A percentile compares a stretch with the other conserved stretches of the same genome.
phyloP scores from a whole-genome alignment of 1,140 invertebrate genomes.

The Gryon sp. region DNA sequence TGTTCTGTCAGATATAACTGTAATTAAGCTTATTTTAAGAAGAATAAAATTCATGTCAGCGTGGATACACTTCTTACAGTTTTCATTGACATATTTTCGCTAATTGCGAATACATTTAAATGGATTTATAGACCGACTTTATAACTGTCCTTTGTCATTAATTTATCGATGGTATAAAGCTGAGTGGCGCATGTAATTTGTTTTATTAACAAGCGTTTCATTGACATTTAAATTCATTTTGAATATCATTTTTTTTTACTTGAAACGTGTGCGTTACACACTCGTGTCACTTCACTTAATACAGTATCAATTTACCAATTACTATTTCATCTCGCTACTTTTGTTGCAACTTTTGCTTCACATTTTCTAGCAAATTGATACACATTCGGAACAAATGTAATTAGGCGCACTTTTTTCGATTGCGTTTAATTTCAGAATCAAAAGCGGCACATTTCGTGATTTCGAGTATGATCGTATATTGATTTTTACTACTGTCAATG shows the following conservation, averaged over 20 bases:
- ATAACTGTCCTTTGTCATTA: slow-evolving; percentile 17
- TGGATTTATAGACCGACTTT: slow-evolving; percentile 20
- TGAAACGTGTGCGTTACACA: too few species aligned
- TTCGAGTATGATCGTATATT: slow-evolving; percentile 28
- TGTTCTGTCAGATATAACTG: too few species aligned
- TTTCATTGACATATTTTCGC: slow-evolving; percentile 34
- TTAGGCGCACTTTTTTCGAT: too few species aligned
- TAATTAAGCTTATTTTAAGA: too few species aligned
- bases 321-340: too few species aligned
- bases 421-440: too few species aligned
- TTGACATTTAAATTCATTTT: too few species aligned
- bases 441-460: too few species aligned
- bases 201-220: slow-evolving; percentile 28
- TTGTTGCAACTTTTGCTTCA: too few species aligned
- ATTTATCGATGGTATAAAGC: slow-evolving; percentile 2
- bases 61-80: slow-evolving; percentile 3
- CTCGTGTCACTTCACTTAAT: too few species aligned
- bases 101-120: slow-evolving; percentile 9
- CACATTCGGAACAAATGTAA: slow-evolving; percentile 1
- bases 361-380: too few species aligned
- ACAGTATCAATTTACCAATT: too few species aligned
- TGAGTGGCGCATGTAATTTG: slow-evolving; percentile 1
- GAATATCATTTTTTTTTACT: background rate
- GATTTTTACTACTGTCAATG: slow-evolving; percentile 32
- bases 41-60: background rate